Base-by-base conservation (phyloP, 2,888 invertebrate genomes). In the Allygus modestus region DNA sequence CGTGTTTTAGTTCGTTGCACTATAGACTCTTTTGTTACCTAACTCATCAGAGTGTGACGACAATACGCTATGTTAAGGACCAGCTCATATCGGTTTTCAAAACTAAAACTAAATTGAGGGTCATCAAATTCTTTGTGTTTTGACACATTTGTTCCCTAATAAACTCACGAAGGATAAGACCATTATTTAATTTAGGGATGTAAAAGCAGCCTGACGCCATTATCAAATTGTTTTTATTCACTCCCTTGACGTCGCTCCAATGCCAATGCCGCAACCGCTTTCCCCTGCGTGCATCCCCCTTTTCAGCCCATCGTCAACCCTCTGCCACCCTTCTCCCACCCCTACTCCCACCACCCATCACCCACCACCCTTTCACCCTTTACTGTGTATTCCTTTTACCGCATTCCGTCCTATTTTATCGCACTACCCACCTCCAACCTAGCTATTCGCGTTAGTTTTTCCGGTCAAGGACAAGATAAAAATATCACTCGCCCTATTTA, bases 401-500 rank as follows among this genome's bases (percentile, higher is more conserved):
- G 2, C 20, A 12, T 58, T 51, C 15, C 17, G 51, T 51, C 51
- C 51, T 51, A 51, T 51, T 17, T 51, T n/a, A 5, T 51, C 51
- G 51, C 9, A 51, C 51, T 15, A 15, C 51, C 58, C 51, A 12
- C 58, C 58, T 20, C 58, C 58, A 2, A 23, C 12, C 65, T 15
- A 4, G 65, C 65, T 65, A 65, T 65, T 31, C 58, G 31, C 15
- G 65, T 0, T 65, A 65, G 65, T 65, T 65, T 65, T 65, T 4
- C 65, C 65, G 65, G 65, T 65, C 65, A 65, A 65, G 65, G 65
- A 26, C 65, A 17, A 26, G 65, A 65, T 31, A 65, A 12, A 65
- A 28, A 28, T 65, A 65, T 23, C 20, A 11, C 54, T 12, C n/a
- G 15, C 46, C 12, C 46, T 37, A 17, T 46, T 46, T 46, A 12